These are phyloP conservation scores for Sisyra terminalis DNA, from an alignment of 2,888 invertebrate genomes.

Conservation along the genomic window DNA sequence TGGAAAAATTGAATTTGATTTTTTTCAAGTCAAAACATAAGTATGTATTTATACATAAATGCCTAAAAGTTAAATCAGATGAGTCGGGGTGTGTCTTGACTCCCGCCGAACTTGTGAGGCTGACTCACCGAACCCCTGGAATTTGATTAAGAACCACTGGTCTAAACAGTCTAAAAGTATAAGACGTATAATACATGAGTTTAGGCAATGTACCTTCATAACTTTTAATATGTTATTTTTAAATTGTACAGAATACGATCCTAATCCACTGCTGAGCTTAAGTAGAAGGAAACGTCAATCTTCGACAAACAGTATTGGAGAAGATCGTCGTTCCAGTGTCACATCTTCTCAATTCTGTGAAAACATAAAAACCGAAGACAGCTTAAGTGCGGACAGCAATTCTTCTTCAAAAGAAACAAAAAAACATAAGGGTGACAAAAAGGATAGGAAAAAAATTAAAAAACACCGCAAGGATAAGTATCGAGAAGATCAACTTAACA, in stretches of 20 bases:
- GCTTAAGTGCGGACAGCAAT: slow-evolving; percentile 14
- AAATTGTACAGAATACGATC: slow-evolving; percentile 69
- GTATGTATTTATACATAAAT: no score
- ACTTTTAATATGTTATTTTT: slow-evolving; percentile 9
- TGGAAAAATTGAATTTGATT: no score
- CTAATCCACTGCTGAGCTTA: slow-evolving; percentile 58
- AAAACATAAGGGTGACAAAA: slow-evolving; percentile 25
- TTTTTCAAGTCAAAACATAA: no score
- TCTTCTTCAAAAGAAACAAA: neutral
- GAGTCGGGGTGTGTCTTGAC: no score
- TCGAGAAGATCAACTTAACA: slow-evolving; percentile 29
- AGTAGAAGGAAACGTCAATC: slow-evolving; percentile 61
- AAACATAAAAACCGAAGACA: slow-evolving; percentile 11
- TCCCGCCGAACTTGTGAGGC: no score
- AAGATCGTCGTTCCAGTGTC: slow-evolving; percentile 24
- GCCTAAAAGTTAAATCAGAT: no score
- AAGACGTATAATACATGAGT: no score
- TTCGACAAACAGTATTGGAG: slow-evolving; percentile 40
- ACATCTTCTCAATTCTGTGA: slow-evolving; percentile 13
- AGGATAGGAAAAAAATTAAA: slow-evolving; percentile 48
- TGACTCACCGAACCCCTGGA: no score
- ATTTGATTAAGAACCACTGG: no score
- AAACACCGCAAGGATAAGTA: slow-evolving; percentile 48
- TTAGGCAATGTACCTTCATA: neutral
- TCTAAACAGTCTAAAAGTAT: no score